phyloP scores from a whole-genome alignment of 2,888 invertebrate species.

The Xanthia icteritia region DNA sequence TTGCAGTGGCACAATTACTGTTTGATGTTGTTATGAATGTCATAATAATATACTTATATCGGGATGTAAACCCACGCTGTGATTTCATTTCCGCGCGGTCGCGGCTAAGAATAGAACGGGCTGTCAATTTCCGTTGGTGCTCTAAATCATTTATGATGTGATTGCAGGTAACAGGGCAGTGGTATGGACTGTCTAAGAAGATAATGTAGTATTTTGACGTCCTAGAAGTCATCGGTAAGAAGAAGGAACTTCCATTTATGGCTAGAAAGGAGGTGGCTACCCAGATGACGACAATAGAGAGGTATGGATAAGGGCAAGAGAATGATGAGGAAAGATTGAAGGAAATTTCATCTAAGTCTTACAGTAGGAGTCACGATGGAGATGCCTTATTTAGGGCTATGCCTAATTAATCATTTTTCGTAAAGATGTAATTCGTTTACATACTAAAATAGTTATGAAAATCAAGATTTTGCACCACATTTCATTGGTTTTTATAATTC shows the following conservation, averaged over 20 bases:
- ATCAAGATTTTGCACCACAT: neutral
- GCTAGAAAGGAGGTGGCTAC: neutral
- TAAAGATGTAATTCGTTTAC: neutral
- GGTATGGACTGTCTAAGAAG: too few species aligned
- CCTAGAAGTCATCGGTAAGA: neutral
- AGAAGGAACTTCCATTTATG: neutral
- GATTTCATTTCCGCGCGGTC: slow-evolving; percentile 34
- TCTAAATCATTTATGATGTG: slow-evolving; percentile 4
- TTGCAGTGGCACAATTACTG: neutral
- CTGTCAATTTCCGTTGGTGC: slow-evolving; percentile 35
- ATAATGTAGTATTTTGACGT: neutral
- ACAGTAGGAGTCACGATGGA: neutral
- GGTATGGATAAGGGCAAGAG: neutral
- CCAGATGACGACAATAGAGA: neutral
- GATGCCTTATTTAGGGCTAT: neutral
- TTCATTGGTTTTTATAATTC: neutral
- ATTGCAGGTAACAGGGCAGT: neutral
- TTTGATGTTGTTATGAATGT: slow-evolving; percentile 25
- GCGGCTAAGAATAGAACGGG: slow-evolving; percentile 33
- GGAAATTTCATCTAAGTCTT: neutral
- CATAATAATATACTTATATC: slow-evolving; percentile 33
- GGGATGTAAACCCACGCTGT: slow-evolving; percentile 26
- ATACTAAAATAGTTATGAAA: neutral
- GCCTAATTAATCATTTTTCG: neutral
- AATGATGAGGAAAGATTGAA: neutral